Conservation (phyloP, 2,113 vertebrate species). For the Edolisoma coerulescens region DNA sequence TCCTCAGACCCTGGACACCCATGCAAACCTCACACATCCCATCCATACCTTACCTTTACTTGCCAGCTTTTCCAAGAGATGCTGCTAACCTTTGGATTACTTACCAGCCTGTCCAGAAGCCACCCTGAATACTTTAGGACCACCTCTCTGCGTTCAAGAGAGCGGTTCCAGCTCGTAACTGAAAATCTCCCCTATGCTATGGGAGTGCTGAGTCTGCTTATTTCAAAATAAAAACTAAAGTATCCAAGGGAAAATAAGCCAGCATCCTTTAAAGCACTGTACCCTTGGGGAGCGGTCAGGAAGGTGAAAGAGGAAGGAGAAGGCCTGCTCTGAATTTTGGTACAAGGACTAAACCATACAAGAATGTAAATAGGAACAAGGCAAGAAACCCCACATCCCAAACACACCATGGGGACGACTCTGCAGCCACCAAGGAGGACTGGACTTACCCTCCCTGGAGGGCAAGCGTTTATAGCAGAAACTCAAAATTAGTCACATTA, state of each 20-base stretch:
- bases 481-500: constrained; percentile 65
- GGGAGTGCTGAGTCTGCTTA: not conserved
- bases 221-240: not conserved
- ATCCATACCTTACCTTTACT: not conserved
- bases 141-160: not conserved
- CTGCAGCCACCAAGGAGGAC: not conserved
- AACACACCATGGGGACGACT: not conserved
- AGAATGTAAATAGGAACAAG: not conserved
- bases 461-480: constrained; percentile 49
- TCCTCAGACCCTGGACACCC: not conserved
- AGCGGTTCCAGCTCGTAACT: not conserved
- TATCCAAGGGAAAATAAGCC: not conserved
- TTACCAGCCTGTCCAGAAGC: not conserved
- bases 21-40: not conserved
- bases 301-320: not conserved
- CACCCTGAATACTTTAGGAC: not conserved
- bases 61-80: not conserved
- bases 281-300: not conserved
- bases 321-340: not conserved
- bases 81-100: not conserved
- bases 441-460: not conserved
- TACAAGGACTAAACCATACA: not conserved
- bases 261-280: not conserved
- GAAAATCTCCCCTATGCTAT: not conserved
- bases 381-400: not conserved